A percentile compares a stretch with the other conserved stretches of the same genome.
Evolutionary conservation across 35 echinoderm and acorn worm genomes (phyloP).

Genomic region (Apostichopus japonicus): DNA sequence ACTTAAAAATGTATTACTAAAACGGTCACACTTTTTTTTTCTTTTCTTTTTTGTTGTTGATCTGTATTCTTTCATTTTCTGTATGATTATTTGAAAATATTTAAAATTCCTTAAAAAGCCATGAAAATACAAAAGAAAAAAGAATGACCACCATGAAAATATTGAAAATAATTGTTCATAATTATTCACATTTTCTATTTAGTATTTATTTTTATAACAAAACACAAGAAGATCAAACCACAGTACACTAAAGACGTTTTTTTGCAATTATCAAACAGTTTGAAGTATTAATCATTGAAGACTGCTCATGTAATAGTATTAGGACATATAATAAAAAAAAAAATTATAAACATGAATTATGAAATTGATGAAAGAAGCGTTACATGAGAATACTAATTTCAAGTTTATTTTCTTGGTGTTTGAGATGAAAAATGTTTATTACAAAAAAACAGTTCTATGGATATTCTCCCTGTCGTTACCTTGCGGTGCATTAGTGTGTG

Average conservation of each 20-base stretch:
- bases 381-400: background rate
- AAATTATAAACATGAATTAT: background rate
- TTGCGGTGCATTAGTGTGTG: slow-evolving; percentile 28
- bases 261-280: background rate
- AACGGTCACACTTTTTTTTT: background rate
- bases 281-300: too few relatives aligned
- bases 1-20: background rate
- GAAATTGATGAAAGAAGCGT: background rate
- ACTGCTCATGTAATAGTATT: too few relatives aligned
- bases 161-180: background rate
- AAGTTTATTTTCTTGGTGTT: background rate
- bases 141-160: background rate
- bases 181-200: background rate
- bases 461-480: slow-evolving; percentile 5
- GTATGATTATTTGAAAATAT: background rate
- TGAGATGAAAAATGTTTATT: background rate
- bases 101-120: too few relatives aligned
- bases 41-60: background rate
- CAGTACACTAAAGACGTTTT: slow-evolving; percentile 2
- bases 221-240: background rate
- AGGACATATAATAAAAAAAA: background rate
- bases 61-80: background rate
- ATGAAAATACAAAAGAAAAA: too few relatives aligned
- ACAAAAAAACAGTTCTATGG: background rate
- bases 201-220: slow-evolving; percentile 7